phyloP scores from a whole-genome alignment of 2,888 invertebrate species.

The Hydraecia micacea region DNA sequence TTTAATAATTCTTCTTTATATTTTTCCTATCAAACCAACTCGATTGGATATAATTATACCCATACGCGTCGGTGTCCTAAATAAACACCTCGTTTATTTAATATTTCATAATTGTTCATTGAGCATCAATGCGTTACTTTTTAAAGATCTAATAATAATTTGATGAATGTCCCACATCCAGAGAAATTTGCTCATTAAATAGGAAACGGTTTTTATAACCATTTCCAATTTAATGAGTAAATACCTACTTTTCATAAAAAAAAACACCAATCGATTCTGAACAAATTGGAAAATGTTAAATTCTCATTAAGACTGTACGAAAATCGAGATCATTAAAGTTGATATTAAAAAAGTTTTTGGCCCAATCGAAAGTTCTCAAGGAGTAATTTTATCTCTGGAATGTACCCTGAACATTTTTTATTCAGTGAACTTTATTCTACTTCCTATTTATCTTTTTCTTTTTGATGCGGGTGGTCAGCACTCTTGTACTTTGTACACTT shows the following conservation, averaged over 20 bases:
- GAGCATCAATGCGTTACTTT: not conserved
- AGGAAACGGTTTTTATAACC: too few species aligned
- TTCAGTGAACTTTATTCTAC: conserved; percentile 57
- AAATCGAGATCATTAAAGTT: conserved; percentile 70
- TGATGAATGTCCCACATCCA: not conserved
- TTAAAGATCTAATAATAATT: not conserved
- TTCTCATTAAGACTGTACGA: conserved; percentile 55
- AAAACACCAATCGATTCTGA: conserved; percentile 26
- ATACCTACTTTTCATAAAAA: conserved; percentile 9
- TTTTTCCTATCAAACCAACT: not conserved
- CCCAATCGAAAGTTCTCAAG: conserved; percentile 69
- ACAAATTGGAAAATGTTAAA: conserved; percentile 37
- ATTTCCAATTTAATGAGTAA: conserved; percentile 9
- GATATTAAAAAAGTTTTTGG: conserved; percentile 76
- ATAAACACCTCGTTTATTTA: not conserved
- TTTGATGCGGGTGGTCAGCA: conserved; percentile 16
- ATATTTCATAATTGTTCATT: conserved; percentile 1
- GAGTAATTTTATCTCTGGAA: conserved; percentile 70
- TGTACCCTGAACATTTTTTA: conserved; percentile 64
- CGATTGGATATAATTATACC: not conserved
- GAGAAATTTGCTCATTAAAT: too few species aligned
- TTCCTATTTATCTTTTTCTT: conserved; percentile 40
- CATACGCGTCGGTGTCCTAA: not conserved
- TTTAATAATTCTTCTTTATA: not conserved
- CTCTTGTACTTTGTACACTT: conserved; percentile 3